These are phyloP conservation scores for Odocoileus hemionus DNA, from an alignment of 2,113 vertebrate genomes.

Conservation along the genomic window DNA sequence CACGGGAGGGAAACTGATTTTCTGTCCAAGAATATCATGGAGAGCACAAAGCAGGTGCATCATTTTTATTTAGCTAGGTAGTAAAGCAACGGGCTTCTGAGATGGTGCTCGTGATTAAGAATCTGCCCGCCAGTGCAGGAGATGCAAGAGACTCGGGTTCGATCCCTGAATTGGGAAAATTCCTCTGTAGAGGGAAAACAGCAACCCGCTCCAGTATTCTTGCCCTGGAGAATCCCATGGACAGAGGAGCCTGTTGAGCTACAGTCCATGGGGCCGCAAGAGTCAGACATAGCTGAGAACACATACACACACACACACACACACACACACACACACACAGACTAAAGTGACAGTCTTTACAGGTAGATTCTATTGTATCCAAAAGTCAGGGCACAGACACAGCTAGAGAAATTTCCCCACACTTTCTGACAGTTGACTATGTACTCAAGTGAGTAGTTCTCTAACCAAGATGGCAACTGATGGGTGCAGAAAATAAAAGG, in stretches of 20 bases:
- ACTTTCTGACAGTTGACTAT: not conserved
- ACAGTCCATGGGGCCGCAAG: not conserved
- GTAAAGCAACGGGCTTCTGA: not conserved
- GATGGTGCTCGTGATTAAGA: not conserved
- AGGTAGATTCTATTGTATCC: not conserved
- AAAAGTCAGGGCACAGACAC: accelerated
- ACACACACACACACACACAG: not conserved
- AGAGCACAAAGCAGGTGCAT: not conserved
- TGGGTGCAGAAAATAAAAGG: no score
- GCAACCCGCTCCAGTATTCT: not conserved
- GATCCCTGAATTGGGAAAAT: not conserved
- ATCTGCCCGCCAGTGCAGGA: not conserved
- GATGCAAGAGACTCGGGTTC: accelerated
- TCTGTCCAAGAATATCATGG: not conserved
- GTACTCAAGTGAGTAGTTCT: not conserved
- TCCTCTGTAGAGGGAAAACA: not conserved
- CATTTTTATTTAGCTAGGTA: not conserved
- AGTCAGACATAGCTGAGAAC: not conserved
- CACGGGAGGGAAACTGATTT: not conserved
- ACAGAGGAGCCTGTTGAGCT: not conserved
- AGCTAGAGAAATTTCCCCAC: not conserved
- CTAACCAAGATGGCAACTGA: not conserved
- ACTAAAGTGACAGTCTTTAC: not conserved
- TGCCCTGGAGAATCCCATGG: not conserved
- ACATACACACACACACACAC: no score